A percentile compares a stretch with the other conserved stretches of the same genome.
Conservation (phyloP, 2,797 vertebrate genomes). For the Diceros bicornis region DNA sequence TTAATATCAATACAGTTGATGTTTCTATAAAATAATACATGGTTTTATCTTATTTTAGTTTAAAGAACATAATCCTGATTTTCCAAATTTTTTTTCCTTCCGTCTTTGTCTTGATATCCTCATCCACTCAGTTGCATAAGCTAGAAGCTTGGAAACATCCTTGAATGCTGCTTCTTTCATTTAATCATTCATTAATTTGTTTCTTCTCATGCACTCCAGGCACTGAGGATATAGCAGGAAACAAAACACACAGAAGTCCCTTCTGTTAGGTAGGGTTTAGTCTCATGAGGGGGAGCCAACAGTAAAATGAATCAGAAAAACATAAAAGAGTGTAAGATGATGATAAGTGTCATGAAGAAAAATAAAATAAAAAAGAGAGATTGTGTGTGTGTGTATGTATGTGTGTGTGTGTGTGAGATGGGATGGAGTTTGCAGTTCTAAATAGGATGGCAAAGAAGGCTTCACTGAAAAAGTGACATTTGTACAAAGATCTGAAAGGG, state of each 20-base stretch:
- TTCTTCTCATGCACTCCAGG: neutral
- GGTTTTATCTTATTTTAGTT: constrained; percentile 14
- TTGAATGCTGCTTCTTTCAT: neutral
- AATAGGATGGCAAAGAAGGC: neutral
- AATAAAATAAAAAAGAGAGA: neutral
- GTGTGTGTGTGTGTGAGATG: neutral
- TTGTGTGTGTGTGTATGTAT: neutral
- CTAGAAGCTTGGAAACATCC: neutral
- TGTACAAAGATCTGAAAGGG: neutral
- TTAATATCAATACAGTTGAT: neutral
- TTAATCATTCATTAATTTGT: neutral
- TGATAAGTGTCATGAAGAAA: neutral
- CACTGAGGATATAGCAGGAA: neutral
- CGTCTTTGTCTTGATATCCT: neutral
- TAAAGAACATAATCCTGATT: neutral
- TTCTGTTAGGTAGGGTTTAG: neutral
- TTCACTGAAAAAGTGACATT: neutral
- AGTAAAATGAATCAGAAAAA: neutral
- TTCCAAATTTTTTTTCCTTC: neutral
- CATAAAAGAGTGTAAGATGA: neutral
- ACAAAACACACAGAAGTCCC: neutral
- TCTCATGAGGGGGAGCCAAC: neutral
- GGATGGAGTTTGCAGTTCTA: neutral
- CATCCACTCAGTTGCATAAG: neutral
- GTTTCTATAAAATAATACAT: neutral